Evolutionary conservation across 2,113 vertebrate genomes (phyloP).

Genomic region (Albula glossodonta): DNA sequence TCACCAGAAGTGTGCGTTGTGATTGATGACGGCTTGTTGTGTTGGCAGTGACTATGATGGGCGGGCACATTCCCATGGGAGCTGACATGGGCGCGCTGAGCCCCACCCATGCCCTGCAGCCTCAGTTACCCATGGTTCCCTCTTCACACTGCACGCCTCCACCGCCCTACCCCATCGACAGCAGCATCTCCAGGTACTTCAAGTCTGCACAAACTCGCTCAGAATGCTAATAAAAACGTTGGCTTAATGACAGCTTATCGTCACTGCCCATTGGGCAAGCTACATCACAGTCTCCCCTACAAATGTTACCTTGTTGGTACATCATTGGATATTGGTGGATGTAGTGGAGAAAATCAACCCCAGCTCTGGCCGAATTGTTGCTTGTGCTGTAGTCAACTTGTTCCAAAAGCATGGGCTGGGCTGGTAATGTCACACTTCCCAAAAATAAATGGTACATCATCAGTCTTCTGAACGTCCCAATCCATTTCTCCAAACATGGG

Average conservation of each 20-base stretch:
- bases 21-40: constrained; percentile 59
- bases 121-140: constrained; percentile 91
- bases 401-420: no score
- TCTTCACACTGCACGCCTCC: constrained; percentile 98
- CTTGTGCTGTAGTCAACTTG: neutral
- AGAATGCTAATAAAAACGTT: neutral
- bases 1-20: neutral
- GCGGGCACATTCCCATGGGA: constrained; percentile 91
- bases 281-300: neutral
- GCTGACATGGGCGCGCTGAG: constrained; percentile 95
- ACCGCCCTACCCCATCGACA: constrained; percentile 97
- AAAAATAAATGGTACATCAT: neutral
- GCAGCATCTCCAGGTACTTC: constrained; percentile 96
- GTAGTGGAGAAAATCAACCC: neutral
- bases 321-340: neutral
- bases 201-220: neutral
- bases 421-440: neutral
- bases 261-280: neutral
- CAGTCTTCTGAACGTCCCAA: no score
- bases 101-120: constrained; percentile 89
- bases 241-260: neutral
- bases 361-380: neutral
- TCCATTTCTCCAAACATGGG: no score
- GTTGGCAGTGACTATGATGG: constrained; percentile 93
- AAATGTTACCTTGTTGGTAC: neutral